These are phyloP conservation scores for Hyaena hyaena DNA, from an alignment of 2,113 vertebrate genomes.

Conservation along the genomic window DNA sequence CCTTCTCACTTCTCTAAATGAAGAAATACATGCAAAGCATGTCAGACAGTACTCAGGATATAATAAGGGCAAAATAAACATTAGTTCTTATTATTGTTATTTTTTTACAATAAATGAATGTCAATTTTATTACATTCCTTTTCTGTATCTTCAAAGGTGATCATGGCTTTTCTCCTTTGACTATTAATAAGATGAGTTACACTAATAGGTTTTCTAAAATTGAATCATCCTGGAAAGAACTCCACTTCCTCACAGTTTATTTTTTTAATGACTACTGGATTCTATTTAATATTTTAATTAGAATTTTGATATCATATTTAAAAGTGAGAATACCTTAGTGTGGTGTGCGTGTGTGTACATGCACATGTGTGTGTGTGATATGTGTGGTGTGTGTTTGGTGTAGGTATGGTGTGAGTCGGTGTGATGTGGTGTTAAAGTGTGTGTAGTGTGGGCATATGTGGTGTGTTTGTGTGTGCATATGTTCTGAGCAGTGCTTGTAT, in stretches of 20 bases:
- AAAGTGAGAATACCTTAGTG: not conserved
- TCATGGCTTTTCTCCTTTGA: slow-evolving; percentile 28
- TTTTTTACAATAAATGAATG: not conserved
- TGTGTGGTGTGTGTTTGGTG: not conserved
- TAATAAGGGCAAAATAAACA: not conserved
- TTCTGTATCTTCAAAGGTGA: not conserved
- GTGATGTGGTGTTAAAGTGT: not conserved
- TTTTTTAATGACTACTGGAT: not conserved
- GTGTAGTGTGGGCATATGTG: not conserved
- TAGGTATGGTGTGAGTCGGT: not conserved
- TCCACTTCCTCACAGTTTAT: not conserved
- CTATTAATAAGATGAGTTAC: not conserved
- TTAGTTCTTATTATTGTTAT: not conserved
- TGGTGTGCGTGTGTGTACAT: not conserved
- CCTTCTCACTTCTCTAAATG: not conserved
- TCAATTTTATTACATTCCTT: slow-evolving; percentile 2
- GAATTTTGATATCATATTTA: not conserved
- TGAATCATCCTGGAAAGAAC: not conserved
- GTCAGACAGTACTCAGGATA: not conserved
- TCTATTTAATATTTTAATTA: slow-evolving; percentile 35
- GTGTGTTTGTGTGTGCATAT: not conserved
- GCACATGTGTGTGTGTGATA: not conserved
- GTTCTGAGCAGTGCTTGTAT: not conserved
- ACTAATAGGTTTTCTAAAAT: slow-evolving; percentile 53
- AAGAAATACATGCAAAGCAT: not conserved